Evolutionary conservation across 2,888 invertebrate genomes (phyloP).

Genomic region (Parelbella ahira): DNA sequence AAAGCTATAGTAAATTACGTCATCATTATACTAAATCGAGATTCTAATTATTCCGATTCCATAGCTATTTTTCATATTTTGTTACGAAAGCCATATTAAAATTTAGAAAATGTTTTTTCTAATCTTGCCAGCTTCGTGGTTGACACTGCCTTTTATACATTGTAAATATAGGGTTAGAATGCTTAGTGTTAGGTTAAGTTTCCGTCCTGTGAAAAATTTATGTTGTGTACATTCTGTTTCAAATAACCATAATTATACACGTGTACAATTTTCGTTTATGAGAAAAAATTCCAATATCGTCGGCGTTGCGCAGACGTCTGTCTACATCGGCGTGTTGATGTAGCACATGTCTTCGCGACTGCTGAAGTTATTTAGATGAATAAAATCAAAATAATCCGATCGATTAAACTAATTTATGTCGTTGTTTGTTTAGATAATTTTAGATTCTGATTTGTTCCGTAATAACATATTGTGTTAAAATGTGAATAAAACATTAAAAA

Average conservation of each 20-base stretch:
- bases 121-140: conserved; percentile 78
- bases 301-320: conserved; percentile 74
- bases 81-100: conserved; percentile 76
- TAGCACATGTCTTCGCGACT: conserved; percentile 75
- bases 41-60: conserved; percentile 34
- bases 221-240: not conserved
- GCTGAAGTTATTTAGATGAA: conserved; percentile 33
- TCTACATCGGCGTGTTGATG: conserved; percentile 72
- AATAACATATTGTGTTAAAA: too few relatives aligned
- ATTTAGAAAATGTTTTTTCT: conserved; percentile 72
- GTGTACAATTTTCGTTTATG: too few relatives aligned
- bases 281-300: too few relatives aligned
- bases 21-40: conserved; percentile 33
- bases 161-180: conserved; percentile 65
- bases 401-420: too few relatives aligned
- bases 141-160: conserved; percentile 70
- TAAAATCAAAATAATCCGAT: too few relatives aligned
- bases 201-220: too few relatives aligned
- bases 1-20: conserved; percentile 36
- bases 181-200: conserved; percentile 21
- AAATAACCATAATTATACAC: too few relatives aligned
- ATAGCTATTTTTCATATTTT: conserved; percentile 57
- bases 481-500: too few relatives aligned
- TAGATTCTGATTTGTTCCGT: too few relatives aligned
- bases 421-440: too few relatives aligned